These are phyloP conservation scores for Lamprotornis superbus DNA, from an alignment of 2,113 vertebrate genomes.

Conservation along the genomic window DNA sequence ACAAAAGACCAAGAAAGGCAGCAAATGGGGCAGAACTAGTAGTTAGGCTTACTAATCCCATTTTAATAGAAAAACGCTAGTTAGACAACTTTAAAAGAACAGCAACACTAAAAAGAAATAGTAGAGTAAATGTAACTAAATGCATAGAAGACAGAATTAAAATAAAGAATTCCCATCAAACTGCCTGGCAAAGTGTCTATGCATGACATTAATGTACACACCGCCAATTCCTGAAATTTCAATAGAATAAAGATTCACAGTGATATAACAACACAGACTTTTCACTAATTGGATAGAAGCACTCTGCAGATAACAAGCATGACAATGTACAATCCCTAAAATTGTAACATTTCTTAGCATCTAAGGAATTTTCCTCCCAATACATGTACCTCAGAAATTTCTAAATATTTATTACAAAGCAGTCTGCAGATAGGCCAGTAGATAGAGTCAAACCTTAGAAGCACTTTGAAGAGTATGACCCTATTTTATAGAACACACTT, in stretches of 20 bases:
- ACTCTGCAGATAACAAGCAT: background rate
- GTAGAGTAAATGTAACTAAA: background rate
- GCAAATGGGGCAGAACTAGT: background rate
- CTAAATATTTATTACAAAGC: background rate
- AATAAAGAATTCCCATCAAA: background rate
- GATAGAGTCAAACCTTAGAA: background rate
- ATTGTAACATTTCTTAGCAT: background rate
- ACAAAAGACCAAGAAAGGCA: background rate
- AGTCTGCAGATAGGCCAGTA: background rate
- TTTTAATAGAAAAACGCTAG: background rate
- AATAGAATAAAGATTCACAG: background rate
- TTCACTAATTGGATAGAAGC: background rate
- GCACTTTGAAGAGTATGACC: background rate
- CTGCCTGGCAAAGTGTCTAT: background rate
- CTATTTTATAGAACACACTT: background rate
- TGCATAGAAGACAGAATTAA: background rate
- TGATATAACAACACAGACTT: background rate
- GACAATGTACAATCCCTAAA: background rate
- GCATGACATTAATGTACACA: background rate
- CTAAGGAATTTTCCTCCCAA: background rate
- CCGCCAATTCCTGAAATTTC: background rate
- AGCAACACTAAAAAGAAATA: background rate
- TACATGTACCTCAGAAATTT: background rate
- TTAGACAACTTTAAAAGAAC: background rate
- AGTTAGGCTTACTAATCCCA: background rate